A percentile compares a stretch with the other conserved stretches of the same genome.
phyloP scores from a whole-genome alignment of 2,797 vertebrate species.

The Ciconia nigra region DNA sequence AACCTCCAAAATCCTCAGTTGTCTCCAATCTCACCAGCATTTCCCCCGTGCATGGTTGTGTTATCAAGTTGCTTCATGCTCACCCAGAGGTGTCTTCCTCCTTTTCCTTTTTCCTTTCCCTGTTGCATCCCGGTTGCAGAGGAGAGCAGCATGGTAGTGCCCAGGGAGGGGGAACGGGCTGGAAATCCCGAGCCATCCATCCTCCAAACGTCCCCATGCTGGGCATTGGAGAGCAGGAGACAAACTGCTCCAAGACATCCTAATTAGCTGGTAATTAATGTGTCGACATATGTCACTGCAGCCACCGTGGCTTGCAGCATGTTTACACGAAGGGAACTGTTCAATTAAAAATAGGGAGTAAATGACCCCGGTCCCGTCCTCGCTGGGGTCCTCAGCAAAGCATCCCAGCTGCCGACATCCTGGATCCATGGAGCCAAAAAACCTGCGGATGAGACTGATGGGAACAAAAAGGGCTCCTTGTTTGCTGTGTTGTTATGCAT shows the following conservation, averaged over 20 bases:
- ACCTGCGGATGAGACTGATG: neutral
- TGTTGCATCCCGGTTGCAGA: neutral
- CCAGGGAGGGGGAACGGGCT: fast-evolving
- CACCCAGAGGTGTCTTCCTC: neutral
- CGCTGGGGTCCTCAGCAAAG: neutral
- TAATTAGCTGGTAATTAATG: neutral
- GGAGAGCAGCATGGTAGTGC: neutral
- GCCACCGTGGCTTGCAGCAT: fast-evolving
- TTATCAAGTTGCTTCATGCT: neutral
- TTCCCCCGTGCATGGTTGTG: fast-evolving
- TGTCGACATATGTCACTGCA: fast-evolving
- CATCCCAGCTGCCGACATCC: neutral
- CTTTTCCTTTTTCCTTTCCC: neutral
- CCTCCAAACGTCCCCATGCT: neutral
- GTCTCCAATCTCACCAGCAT: fast-evolving
- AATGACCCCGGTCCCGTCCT: fast-evolving
- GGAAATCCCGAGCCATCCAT: neutral
- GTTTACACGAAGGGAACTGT: neutral
- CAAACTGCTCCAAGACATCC: neutral
- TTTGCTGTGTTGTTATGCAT: neutral
- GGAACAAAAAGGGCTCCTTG: neutral
- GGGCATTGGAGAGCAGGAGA: neutral
- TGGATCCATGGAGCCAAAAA: neutral
- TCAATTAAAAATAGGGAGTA: neutral
- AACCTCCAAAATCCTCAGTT: neutral